Percentiles rank a stretch among this genome's conserved stretches.
Evolutionary conservation across 2,888 invertebrate genomes (phyloP).

Genomic region (Timema podura): DNA sequence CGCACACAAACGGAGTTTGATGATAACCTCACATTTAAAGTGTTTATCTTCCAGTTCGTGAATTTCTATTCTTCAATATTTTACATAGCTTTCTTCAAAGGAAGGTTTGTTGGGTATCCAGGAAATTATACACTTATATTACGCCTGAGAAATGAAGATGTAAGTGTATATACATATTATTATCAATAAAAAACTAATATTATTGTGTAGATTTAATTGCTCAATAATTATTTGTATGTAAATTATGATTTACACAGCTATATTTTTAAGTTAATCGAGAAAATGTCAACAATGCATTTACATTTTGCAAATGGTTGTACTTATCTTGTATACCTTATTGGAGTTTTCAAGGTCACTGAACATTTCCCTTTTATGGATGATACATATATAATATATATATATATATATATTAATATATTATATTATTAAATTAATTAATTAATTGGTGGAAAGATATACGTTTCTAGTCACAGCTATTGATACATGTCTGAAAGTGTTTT

Average conservation of each 20-base stretch:
- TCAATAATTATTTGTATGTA: not conserved
- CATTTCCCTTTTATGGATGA: too few relatives aligned
- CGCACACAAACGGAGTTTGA: conserved; percentile 56
- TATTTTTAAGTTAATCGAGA: not conserved
- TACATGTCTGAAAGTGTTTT: too few relatives aligned
- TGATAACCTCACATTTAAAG: conserved; percentile 56
- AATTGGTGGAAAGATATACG: too few relatives aligned
- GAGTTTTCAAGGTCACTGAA: too few relatives aligned
- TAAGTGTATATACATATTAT: conserved; percentile 36
- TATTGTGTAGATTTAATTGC: too few relatives aligned
- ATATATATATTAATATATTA: too few relatives aligned
- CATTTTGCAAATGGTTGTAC: not conserved
- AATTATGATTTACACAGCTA: not conserved
- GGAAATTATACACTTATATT: conserved; percentile 50
- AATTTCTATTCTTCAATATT: conserved; percentile 59
- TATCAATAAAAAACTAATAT: too few relatives aligned
- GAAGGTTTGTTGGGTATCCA: conserved; percentile 50
- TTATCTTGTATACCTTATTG: too few relatives aligned
- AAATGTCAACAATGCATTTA: not conserved
- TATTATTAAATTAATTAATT: too few relatives aligned
- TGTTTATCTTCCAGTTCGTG: conserved; percentile 58
- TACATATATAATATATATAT: too few relatives aligned
- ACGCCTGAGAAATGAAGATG: conserved; percentile 52
- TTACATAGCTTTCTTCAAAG: conserved; percentile 60
- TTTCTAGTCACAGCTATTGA: too few relatives aligned